Percentiles rank a stretch among this genome's conserved stretches.
Evolutionary conservation across 92 coral and sea anemone genomes (phyloP).

Genomic region (Epizoanthus ramosus): DNA sequence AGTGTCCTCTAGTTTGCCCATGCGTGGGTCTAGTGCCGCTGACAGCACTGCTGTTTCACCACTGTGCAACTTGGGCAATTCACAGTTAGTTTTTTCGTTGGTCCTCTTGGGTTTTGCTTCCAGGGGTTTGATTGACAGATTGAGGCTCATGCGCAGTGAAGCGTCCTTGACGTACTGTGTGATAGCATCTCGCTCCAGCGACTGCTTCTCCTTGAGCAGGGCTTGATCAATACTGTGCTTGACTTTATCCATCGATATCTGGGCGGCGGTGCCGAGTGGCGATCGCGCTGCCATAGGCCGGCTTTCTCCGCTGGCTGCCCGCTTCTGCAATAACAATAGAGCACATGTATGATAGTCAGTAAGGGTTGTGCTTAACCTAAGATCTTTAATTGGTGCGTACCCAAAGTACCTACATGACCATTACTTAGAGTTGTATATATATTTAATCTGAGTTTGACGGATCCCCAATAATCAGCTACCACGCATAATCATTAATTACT

Average conservation of each 20-base stretch:
- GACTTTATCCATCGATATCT: conserved; percentile 56
- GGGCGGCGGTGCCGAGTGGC: conserved; percentile 33
- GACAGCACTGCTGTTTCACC: conserved; percentile 30
- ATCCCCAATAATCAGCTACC: too few relatives aligned
- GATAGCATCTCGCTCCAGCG: conserved; percentile 44
- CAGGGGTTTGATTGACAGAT: conserved; percentile 67
- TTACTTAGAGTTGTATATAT: too few relatives aligned
- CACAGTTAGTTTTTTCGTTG: conserved; percentile 41
- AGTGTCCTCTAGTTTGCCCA: conserved; percentile 30
- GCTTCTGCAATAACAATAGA: background rate
- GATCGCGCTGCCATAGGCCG: conserved; percentile 25
- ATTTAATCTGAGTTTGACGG: too few relatives aligned
- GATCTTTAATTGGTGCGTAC: too few relatives aligned
- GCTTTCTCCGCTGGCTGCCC: background rate
- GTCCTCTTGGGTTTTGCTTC: conserved; percentile 23
- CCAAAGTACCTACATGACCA: too few relatives aligned
- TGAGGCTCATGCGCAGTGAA: conserved; percentile 62
- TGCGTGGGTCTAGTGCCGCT: conserved; percentile 15
- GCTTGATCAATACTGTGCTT: conserved; percentile 67
- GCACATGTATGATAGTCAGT: background rate
- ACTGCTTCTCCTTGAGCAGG: conserved; percentile 58
- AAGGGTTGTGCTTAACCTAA: too few relatives aligned
- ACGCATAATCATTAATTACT: too few relatives aligned
- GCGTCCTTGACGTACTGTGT: conserved; percentile 63
- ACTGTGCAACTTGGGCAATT: conserved; percentile 49